Percentiles rank a stretch among this genome's conserved stretches.
These are phyloP conservation scores for Drosophila saltans DNA, from an alignment of 1,140 invertebrate species.

Conservation along the genomic window DNA sequence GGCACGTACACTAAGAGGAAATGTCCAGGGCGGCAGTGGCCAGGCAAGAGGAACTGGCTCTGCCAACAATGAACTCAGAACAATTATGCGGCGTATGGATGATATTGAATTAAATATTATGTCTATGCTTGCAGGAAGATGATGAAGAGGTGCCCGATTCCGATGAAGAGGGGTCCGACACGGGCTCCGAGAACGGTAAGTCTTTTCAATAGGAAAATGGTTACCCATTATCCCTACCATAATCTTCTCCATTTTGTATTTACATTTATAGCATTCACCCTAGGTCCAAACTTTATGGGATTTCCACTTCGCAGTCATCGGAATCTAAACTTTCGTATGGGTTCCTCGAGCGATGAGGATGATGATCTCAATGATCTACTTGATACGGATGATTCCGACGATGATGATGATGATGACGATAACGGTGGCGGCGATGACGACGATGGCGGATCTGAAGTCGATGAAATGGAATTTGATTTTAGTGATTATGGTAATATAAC, in stretches of 20 bases:
- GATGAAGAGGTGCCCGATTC: constrained; percentile 81
- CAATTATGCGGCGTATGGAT: constrained; percentile 71
- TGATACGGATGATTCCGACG: constrained; percentile 40
- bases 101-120: constrained; percentile 79
- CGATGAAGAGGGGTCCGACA: constrained; percentile 79
- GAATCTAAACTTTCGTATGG: constrained; percentile 42
- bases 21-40: constrained; percentile 32
- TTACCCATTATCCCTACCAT: too few species aligned
- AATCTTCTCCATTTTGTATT: neutral
- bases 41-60: constrained; percentile 40
- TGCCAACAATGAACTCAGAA: constrained; percentile 58
- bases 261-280: constrained; percentile 47
- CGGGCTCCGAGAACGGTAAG: constrained; percentile 69
- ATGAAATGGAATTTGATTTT: constrained; percentile 43
- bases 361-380: constrained; percentile 36
- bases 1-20: constrained; percentile 66
- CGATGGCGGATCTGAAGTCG: constrained; percentile 36
- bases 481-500: constrained; percentile 50
- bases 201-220: neutral
- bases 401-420: constrained; percentile 49
- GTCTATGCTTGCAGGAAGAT: constrained; percentile 83
- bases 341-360: constrained; percentile 51
- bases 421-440: constrained; percentile 58
- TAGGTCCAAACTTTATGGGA: constrained; percentile 65
- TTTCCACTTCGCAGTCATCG: constrained; percentile 62